A percentile compares a stretch with the other conserved stretches of the same genome.
These are phyloP conservation scores for Rhea pennata DNA, from an alignment of 2,113 vertebrate genomes.

Conservation along the genomic window DNA sequence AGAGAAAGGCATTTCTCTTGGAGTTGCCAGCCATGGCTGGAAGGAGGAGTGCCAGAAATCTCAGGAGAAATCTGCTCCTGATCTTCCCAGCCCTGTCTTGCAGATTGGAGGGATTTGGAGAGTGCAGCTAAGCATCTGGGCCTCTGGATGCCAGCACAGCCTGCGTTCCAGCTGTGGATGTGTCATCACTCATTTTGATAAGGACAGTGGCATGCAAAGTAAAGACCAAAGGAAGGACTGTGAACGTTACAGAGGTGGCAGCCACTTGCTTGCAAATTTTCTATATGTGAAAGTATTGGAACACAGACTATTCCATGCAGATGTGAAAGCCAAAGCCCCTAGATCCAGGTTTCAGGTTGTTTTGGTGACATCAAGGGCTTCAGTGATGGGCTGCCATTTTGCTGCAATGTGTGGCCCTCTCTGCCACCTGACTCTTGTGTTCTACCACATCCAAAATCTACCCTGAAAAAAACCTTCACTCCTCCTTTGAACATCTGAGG, in stretches of 20 bases:
- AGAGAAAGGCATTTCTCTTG: conserved; percentile 12
- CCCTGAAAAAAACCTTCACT: neutral
- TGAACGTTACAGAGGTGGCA: neutral
- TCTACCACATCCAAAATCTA: neutral
- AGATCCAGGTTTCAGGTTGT: neutral
- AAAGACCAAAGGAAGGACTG: neutral
- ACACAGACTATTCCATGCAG: neutral
- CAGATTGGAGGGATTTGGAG: neutral
- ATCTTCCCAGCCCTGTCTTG: neutral
- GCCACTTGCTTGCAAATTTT: neutral
- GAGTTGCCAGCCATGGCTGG: neutral
- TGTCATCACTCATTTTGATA: neutral
- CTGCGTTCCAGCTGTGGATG: neutral
- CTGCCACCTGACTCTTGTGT: neutral
- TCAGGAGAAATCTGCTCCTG: conserved; percentile 35
- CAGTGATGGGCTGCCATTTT: neutral
- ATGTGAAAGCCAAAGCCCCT: neutral
- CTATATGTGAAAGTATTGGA: neutral
- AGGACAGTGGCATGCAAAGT: neutral
- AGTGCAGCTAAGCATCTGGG: neutral
- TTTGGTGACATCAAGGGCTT: fast-evolving
- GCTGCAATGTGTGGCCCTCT: neutral
- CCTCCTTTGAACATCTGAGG: neutral
- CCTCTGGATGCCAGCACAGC: conserved; percentile 5
- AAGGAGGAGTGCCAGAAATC: conserved; percentile 21